Evolutionary conservation across 2,888 invertebrate genomes (phyloP), one percentile per base, ranked within the genome.

Genomic region (Elmis aenea): DNA sequence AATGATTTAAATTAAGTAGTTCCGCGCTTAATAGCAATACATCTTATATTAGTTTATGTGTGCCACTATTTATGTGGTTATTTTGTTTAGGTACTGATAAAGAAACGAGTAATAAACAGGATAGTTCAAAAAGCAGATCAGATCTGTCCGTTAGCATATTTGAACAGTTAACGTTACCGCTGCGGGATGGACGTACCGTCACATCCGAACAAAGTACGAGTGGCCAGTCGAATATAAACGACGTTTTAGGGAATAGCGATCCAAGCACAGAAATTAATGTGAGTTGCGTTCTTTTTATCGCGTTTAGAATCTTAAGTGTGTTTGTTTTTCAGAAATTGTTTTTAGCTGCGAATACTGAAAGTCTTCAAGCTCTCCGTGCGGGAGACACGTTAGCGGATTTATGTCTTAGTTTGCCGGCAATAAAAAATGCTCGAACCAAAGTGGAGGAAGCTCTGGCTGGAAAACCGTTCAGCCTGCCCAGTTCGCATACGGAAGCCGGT

Each of bases 341-440:
- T 56, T 72, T 83, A 36, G 76, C 81, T 38, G 84, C 85, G 32
- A 92, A 92, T 62, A 75, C 83, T 2, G 79, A 82, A 18, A 79
- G 79, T 50, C 73, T 95, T 33, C 85, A 89, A 70, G 79, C 83
- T 49, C 72, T 91, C 42, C 79, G 87, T 51, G 93, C 89, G 1
- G 89, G 89, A 14, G 81, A 87, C 52, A 80, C 82, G 6, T 69
- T 94, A 35, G 72, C 92, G 22, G 84, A 88, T 54, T 81, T 91
- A 48, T 93, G 93, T 61, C 73, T 84, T 2, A 79, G 79, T 42
- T 73, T 93, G 57, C 85, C 89, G 0, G 73, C 79, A 46, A 69
- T 84, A 20, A 74, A 73, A 39, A 72, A 76, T 42, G 82, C 80
- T 48, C 72, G 76, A 40, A 65, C 71, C 33, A 76, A 79, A 58